Conservation (phyloP, 37 sponge, comb jelly and placozoan genomes). For the Aphrocallistes beatrix region DNA sequence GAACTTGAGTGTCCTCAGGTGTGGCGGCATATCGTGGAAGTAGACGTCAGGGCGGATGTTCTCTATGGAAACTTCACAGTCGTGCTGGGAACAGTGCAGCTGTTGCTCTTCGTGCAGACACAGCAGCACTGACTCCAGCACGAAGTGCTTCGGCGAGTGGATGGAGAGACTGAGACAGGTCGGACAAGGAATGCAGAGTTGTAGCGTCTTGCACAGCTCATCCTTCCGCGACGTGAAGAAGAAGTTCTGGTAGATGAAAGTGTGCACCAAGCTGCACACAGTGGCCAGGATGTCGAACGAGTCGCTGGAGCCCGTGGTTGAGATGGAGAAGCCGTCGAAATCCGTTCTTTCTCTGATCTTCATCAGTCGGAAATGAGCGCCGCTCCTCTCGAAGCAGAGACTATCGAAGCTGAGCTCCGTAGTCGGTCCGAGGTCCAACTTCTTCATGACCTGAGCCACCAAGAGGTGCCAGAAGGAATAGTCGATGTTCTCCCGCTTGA, state of each 20-base stretch:
- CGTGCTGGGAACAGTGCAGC: background rate
- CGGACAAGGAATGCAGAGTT: background rate
- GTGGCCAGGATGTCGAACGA: background rate
- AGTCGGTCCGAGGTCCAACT: background rate
- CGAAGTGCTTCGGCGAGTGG: background rate
- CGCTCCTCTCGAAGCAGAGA: background rate
- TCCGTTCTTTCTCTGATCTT: constrained; percentile 2
- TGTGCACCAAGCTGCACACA: background rate
- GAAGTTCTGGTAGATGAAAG: background rate
- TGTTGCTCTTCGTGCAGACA: constrained; percentile 3
- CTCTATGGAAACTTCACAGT: background rate
- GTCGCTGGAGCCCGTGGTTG: background rate
- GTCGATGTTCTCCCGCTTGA: background rate
- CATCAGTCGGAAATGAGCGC: background rate
- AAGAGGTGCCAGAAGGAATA: background rate
- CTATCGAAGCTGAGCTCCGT: background rate
- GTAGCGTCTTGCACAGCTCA: background rate
- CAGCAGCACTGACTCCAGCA: background rate
- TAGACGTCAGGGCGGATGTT: background rate
- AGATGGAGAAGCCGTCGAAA: background rate
- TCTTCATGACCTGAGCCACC: background rate
- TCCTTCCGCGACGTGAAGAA: background rate
- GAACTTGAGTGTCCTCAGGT: background rate
- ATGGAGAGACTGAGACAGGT: background rate
- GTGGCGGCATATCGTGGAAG: constrained; percentile 9